phyloP scores from a whole-genome alignment of 2,888 invertebrate species.

The Hydriomena furcata region DNA sequence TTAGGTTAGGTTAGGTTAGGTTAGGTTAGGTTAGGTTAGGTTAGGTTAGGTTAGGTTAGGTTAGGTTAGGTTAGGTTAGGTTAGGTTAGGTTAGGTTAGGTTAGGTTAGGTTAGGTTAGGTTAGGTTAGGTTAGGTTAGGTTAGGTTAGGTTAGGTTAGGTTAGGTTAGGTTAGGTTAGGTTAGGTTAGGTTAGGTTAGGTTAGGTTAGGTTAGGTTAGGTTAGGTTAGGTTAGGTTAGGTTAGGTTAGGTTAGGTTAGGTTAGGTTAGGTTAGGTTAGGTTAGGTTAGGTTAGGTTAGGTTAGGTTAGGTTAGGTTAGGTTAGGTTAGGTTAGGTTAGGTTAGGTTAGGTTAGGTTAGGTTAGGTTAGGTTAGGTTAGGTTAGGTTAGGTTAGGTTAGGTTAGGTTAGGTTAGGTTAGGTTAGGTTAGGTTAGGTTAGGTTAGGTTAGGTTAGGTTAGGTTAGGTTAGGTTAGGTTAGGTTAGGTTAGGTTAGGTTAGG shows the following conservation, averaged over 20 bases:
- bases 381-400: constrained; percentile 22
- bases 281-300: constrained; percentile 28
- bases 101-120: constrained; percentile 35
- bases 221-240: constrained; percentile 25
- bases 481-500: constrained; percentile 25
- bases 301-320: constrained; percentile 31
- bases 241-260: constrained; percentile 29
- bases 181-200: constrained; percentile 24
- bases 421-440: constrained; percentile 22
- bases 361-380: constrained; percentile 18
- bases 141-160: constrained; percentile 30
- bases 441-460: constrained; percentile 23
- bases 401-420: constrained; percentile 19
- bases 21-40: constrained; percentile 21
- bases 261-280: constrained; percentile 25
- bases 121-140: constrained; percentile 32
- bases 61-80: constrained; percentile 26
- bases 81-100: constrained; percentile 26
- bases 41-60: constrained; percentile 21
- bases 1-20: constrained; percentile 37
- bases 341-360: constrained; percentile 25
- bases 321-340: constrained; percentile 26
- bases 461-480: constrained; percentile 22
- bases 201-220: constrained; percentile 22
- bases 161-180: constrained; percentile 37